Conservation (phyloP, 2,797 vertebrate species). For the Micrastur ruficollis region DNA sequence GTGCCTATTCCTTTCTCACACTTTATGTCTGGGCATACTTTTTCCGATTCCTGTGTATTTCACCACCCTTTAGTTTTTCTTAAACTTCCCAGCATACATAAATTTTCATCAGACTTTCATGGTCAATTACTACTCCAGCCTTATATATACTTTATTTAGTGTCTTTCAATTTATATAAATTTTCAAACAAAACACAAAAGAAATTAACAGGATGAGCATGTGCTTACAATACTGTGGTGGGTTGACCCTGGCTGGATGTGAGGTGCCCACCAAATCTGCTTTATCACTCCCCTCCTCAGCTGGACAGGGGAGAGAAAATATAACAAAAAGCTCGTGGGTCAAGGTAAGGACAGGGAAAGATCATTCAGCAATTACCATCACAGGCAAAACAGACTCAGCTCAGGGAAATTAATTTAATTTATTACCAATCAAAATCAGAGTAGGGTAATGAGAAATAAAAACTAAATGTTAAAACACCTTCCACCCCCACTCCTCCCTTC, state of each 20-base stretch:
- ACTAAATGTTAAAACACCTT: background rate
- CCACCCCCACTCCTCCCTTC: background rate
- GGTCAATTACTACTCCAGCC: background rate
- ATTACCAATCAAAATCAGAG: background rate
- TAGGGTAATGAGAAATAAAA: background rate
- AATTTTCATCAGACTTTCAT: background rate
- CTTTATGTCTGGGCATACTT: background rate
- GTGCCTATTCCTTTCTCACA: background rate
- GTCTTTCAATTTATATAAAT: background rate
- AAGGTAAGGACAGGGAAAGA: background rate
- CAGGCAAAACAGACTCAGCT: background rate
- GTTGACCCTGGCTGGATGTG: background rate
- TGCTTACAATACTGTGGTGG: background rate
- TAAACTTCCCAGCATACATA: background rate
- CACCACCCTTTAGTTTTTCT: background rate
- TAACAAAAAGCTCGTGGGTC: fast-evolving
- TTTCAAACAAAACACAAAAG: background rate
- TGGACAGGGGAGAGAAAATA: background rate
- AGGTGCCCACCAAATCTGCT: background rate
- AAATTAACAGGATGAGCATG: background rate
- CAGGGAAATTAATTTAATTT: background rate
- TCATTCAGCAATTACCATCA: background rate
- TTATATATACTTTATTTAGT: background rate
- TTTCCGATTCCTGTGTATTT: background rate
- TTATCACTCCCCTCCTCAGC: background rate